Percentiles rank a stretch among this genome's conserved stretches.
Conservation (phyloP, 2,888 invertebrate species). For the Standfussiana lucernea region DNA sequence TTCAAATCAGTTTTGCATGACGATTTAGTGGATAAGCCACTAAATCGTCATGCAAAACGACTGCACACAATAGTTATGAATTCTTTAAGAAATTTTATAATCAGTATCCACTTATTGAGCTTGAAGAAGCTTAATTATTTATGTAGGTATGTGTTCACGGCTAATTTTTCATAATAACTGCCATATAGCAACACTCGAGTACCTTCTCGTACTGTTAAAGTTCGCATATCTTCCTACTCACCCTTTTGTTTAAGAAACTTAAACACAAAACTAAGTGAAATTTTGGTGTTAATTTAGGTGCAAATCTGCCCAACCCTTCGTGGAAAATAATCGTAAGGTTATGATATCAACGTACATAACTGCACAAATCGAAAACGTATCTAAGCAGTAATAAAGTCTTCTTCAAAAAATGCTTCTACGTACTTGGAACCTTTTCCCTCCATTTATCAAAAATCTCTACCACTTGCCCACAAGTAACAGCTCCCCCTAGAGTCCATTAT, state of each 20-base stretch:
- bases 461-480: slow-evolving; percentile 15
- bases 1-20: neutral
- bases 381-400: neutral
- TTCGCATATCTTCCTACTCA: neutral
- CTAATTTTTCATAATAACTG: no score
- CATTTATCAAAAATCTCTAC: slow-evolving; percentile 11
- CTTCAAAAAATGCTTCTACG: neutral
- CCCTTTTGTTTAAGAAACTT: no score
- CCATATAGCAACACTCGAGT: neutral
- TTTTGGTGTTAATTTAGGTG: no score
- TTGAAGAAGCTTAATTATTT: no score
- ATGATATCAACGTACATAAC: neutral
- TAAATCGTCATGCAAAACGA: no score
- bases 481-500: slow-evolving; percentile 13
- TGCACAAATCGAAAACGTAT: neutral
- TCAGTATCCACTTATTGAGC: no score
- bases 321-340: neutral
- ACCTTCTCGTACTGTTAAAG: neutral
- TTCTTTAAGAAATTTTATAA: no score
- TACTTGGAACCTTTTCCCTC: neutral
- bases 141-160: no score
- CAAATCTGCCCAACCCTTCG: neutral
- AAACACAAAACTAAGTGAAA: no score
- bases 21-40: no score
- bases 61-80: no score